Evolutionary conservation across 2,797 vertebrate species (phyloP).

Genomic region (Rhinophrynus dorsalis): DNA sequence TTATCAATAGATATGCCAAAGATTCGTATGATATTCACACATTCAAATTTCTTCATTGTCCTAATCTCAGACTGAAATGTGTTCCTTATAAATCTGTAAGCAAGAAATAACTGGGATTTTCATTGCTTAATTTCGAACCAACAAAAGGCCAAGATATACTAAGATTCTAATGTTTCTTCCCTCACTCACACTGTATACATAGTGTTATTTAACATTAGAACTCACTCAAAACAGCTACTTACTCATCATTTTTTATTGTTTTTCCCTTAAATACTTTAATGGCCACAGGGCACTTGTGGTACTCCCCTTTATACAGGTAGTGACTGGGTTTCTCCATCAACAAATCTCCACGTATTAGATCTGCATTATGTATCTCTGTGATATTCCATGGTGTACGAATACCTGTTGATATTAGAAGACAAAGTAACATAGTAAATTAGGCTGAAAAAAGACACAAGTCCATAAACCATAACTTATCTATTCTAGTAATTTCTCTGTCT

Average conservation of each 20-base stretch:
- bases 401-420: fast-evolving
- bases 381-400: conserved; percentile 53
- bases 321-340: conserved; percentile 62
- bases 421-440: too few relatives aligned
- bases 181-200: too few relatives aligned
- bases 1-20: conserved; percentile 85
- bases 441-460: too few relatives aligned
- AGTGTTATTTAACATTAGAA: too few relatives aligned
- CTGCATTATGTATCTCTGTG: conserved; percentile 67
- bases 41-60: conserved; percentile 84
- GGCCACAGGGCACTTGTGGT: conserved; percentile 74
- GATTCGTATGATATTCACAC: conserved; percentile 84
- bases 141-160: too few relatives aligned
- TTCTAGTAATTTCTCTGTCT: too few relatives aligned
- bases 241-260: conserved; percentile 58
- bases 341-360: conserved; percentile 38
- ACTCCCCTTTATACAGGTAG: conserved; percentile 74
- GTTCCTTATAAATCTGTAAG: conserved; percentile 69
- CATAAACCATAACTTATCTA: too few relatives aligned
- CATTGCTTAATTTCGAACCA: too few relatives aligned
- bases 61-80: conserved; percentile 77
- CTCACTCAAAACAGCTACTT: conserved; percentile 54
- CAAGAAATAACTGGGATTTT: too few relatives aligned
- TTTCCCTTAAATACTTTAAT: conserved; percentile 81
- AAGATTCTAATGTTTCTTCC: too few relatives aligned